A percentile compares a stretch with the other conserved stretches of the same genome.
These are phyloP conservation scores for Trichoplusia ni DNA, from an alignment of 1,140 invertebrate species.

Conservation along the genomic window DNA sequence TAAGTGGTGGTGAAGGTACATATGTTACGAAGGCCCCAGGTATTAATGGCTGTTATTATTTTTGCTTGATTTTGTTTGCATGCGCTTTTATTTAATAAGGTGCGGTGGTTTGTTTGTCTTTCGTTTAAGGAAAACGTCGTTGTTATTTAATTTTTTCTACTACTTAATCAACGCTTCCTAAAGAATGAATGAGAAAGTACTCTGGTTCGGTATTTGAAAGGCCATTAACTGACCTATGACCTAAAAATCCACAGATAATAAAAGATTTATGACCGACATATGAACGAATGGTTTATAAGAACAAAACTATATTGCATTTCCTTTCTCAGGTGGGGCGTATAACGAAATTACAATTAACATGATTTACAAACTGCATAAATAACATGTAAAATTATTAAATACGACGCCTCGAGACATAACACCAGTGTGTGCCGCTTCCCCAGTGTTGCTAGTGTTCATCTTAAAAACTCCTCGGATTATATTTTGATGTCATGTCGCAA, in stretches of 20 bases:
- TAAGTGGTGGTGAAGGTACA: neutral
- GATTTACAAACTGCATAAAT: conserved; percentile 67
- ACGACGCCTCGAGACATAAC: conserved; percentile 35
- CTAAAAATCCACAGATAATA: conserved; percentile 29
- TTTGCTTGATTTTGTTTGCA: neutral
- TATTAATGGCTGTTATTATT: neutral
- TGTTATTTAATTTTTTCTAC: too few species aligned
- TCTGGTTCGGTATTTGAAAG: conserved; percentile 7
- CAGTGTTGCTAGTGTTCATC: conserved; percentile 12
- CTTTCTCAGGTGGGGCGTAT: conserved; percentile 37
- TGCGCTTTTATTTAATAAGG: neutral
- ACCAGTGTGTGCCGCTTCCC: conserved; percentile 17
- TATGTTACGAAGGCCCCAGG: conserved; percentile 1
- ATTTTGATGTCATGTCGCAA: conserved; percentile 21
- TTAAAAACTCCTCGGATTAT: conserved; percentile 9
- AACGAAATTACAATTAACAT: conserved; percentile 68
- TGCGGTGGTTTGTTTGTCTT: neutral
- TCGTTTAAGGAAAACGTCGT: too few species aligned
- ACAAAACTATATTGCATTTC: conserved; percentile 31
- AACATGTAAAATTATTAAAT: conserved; percentile 52
- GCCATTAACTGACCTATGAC: conserved; percentile 20
- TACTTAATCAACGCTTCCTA: neutral
- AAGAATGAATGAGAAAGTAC: neutral
- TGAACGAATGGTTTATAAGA: conserved; percentile 32
- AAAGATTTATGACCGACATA: conserved; percentile 24